Evolutionary conservation across 2,113 vertebrate species (phyloP).

Genomic region (Typhlomys cinereus): DNA sequence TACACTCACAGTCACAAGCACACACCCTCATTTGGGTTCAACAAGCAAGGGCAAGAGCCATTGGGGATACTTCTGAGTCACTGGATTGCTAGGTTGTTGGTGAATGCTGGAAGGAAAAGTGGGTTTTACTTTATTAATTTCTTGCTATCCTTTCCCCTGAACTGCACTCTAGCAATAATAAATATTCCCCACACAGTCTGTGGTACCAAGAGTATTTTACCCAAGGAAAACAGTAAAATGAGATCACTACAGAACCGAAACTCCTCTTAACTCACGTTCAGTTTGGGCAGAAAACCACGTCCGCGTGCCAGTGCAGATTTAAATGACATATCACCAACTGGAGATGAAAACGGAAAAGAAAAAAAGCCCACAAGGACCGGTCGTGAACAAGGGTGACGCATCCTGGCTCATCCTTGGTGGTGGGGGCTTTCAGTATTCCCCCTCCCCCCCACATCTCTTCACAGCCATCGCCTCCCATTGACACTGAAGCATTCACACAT

Average conservation of each 20-base stretch:
- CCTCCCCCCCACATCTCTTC: not conserved
- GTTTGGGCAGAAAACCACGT: not conserved
- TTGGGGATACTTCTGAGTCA: not conserved
- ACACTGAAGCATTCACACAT: constrained; percentile 28
- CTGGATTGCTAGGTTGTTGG: not conserved
- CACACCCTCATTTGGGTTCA: not conserved
- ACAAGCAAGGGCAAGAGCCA: not conserved
- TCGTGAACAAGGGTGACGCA: not conserved
- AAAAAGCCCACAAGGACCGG: not conserved
- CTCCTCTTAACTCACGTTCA: constrained; percentile 43
- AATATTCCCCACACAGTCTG: not conserved
- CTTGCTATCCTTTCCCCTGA: constrained; percentile 26
- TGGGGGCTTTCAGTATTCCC: constrained; percentile 12
- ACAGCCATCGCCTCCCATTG: not conserved
- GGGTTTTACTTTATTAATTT: constrained; percentile 37
- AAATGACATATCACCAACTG: constrained; percentile 41
- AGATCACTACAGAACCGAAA: not conserved
- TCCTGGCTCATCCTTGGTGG: not conserved
- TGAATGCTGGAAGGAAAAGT: constrained; percentile 41
- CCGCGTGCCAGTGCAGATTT: not conserved
- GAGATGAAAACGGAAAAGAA: constrained; percentile 36
- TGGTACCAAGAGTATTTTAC: constrained; percentile 26
- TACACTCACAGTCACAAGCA: too few species aligned
- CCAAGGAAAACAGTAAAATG: constrained; percentile 19
- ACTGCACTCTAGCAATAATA: constrained; percentile 20